Evolutionary conservation across 2,797 vertebrate genomes (phyloP).

Genomic region (Phrynocephalus forsythii): DNA sequence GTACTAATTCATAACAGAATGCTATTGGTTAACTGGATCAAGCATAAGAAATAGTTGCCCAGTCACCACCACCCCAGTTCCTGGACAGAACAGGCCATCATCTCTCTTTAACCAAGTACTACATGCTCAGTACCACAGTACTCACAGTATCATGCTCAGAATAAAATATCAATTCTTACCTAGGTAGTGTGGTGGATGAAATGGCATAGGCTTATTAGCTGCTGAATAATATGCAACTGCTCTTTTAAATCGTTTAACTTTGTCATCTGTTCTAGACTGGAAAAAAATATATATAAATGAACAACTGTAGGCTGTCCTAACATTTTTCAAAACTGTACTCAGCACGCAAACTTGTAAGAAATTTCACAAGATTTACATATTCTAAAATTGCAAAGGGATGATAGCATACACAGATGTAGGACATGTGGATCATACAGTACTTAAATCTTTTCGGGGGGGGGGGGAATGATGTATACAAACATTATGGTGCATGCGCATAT

Average conservation of each 20-base stretch:
- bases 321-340: fast-evolving
- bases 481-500: not conserved
- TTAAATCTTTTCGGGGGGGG: not conserved
- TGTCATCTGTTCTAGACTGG: conserved; percentile 94
- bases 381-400: not conserved
- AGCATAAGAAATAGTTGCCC: not conserved
- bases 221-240: conserved; percentile 94
- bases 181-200: conserved; percentile 85
- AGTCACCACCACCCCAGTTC: not conserved
- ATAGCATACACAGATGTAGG: not conserved
- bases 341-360: not conserved
- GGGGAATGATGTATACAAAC: not conserved
- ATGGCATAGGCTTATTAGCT: conserved; percentile 87
- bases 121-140: not conserved
- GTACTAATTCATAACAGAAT: not conserved
- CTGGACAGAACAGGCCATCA: not conserved
- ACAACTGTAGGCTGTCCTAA: not conserved
- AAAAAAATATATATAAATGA: conserved; percentile 62
- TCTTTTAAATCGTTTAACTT: conserved; percentile 93
- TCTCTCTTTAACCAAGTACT: not conserved
- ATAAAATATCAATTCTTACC: conserved; percentile 79
- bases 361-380: not conserved
- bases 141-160: not conserved
- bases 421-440: not conserved
- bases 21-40: not conserved